phyloP scores from a whole-genome alignment of 2,888 invertebrate genomes.

The Ptychoptera albimana region DNA sequence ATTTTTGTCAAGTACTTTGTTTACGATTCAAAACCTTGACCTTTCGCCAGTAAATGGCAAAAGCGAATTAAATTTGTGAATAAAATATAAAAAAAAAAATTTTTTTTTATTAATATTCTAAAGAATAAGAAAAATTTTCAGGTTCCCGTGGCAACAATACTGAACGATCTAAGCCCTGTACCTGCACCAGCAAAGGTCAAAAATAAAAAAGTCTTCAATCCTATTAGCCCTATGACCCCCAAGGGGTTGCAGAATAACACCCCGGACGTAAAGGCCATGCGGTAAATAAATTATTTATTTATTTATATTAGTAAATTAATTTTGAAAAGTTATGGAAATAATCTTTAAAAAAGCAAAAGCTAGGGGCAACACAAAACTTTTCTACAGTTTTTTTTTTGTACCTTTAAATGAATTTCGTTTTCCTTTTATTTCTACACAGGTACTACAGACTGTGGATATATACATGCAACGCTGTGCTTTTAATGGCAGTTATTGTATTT shows the following conservation, averaged over 20 bases:
- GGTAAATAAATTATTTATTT: conserved; percentile 10
- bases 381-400: background rate
- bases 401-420: background rate
- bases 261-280: conserved; percentile 18
- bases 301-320: background rate
- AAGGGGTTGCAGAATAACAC: conserved; percentile 14
- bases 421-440: conserved; percentile 28
- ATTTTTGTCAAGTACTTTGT: too few species aligned
- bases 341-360: background rate
- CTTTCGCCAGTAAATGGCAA: too few species aligned
- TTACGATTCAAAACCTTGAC: too few species aligned
- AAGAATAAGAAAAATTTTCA: background rate
- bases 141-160: conserved; percentile 13
- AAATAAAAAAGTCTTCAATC: conserved; percentile 12
- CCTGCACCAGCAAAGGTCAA: conserved; percentile 14
- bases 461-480: conserved; percentile 76
- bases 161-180: conserved; percentile 14
- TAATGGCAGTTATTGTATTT: conserved; percentile 68
- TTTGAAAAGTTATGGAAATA: background rate
- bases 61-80: too few species aligned
- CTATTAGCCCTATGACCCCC: conserved; percentile 15
- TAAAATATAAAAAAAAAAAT: too few species aligned
- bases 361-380: background rate
- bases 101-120: too few species aligned
- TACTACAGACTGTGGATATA: conserved; percentile 86